These are phyloP conservation scores for Syngnathus typhle DNA, from an alignment of 2,113 vertebrate species.

Conservation along the genomic window DNA sequence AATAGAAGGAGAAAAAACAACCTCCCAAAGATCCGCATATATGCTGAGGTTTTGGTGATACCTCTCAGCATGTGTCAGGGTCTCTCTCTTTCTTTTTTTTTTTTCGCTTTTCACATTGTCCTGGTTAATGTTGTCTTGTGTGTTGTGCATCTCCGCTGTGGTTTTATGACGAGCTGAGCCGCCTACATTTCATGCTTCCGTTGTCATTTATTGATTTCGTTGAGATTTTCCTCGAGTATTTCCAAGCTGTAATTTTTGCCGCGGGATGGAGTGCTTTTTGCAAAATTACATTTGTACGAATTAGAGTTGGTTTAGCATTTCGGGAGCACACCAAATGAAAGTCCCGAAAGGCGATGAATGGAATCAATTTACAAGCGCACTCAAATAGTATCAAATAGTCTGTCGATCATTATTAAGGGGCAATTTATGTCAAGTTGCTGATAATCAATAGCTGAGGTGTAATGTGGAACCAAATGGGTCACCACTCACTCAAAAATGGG, in stretches of 20 bases:
- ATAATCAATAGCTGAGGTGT: neutral
- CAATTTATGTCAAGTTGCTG: neutral
- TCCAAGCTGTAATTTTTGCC: neutral
- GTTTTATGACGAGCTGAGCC: neutral
- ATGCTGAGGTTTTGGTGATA: neutral
- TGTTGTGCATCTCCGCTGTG: neutral
- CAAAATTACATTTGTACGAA: neutral
- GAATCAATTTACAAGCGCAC: neutral
- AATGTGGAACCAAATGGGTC: neutral
- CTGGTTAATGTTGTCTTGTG: slow-evolving; percentile 23
- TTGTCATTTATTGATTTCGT: slow-evolving; percentile 24
- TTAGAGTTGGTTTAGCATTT: neutral
- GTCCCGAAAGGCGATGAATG: neutral
- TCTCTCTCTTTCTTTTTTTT: too few relatives aligned
- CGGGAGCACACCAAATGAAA: neutral
- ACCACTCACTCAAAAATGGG: neutral
- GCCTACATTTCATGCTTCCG: slow-evolving; percentile 8
- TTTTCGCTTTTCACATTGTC: neutral
- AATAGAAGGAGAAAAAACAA: neutral
- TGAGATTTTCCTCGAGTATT: neutral
- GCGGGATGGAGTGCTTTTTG: neutral
- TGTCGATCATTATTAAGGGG: neutral
- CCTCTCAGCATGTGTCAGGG: too few relatives aligned
- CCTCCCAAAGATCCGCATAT: neutral
- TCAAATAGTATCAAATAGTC: neutral